Conservation (phyloP, 2,113 vertebrate genomes). For the Chloropsis cyanopogon region DNA sequence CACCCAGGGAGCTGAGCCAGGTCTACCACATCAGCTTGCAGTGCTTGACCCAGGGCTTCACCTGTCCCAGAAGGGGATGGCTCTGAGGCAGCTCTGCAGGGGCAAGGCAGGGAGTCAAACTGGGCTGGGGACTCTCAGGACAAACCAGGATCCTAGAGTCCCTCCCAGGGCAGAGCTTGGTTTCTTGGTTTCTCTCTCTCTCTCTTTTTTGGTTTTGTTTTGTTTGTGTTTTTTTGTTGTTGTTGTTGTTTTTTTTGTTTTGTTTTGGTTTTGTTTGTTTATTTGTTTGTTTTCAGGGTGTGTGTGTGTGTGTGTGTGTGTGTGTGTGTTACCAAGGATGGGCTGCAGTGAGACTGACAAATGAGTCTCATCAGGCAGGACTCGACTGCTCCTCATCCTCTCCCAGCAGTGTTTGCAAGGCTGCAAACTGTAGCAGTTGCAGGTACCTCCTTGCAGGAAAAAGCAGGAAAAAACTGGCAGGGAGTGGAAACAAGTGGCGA, state of each 20-base stretch:
- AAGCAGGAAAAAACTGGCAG: conserved; percentile 70
- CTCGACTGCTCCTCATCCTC: not conserved
- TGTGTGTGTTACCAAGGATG: not conserved
- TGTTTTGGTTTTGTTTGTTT: not conserved
- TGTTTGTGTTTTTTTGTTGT: not conserved
- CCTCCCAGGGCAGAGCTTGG: not conserved
- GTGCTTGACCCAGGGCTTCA: not conserved
- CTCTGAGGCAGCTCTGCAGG: accelerated
- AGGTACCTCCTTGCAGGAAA: conserved; percentile 49
- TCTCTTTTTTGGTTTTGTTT: too few species aligned
- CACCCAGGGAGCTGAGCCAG: not conserved
- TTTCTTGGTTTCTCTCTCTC: too few species aligned
- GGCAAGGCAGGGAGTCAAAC: not conserved
- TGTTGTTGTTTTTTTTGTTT: not conserved
- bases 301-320: too few species aligned
- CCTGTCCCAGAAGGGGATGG: not conserved
- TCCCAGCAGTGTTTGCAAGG: not conserved
- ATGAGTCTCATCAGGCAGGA: accelerated
- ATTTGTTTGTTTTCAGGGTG: too few species aligned
- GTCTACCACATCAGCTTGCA: not conserved
- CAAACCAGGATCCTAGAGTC: not conserved
- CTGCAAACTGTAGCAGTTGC: not conserved
- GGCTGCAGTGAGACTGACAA: not conserved
- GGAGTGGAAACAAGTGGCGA: conserved; percentile 53
- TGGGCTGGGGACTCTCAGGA: not conserved